These are phyloP conservation scores for Notocelia uddmanniana DNA, from an alignment of 2,888 invertebrate genomes.

Conservation along the genomic window DNA sequence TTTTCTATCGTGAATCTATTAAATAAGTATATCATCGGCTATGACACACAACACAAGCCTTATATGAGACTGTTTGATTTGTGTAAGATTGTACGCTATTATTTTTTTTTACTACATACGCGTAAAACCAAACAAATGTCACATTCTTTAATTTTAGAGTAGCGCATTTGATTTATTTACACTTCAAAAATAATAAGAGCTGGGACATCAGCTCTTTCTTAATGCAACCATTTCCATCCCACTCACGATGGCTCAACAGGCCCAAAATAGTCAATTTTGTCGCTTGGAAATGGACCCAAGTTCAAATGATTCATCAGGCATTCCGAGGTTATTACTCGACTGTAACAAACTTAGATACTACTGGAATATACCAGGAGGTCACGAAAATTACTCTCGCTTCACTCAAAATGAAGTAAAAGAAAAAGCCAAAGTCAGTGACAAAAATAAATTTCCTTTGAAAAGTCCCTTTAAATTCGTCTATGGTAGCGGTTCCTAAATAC, in stretches of 20 bases:
- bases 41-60: too few species aligned
- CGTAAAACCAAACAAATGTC: too few species aligned
- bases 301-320: constrained; percentile 63
- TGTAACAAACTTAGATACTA: constrained; percentile 50
- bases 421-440: too few species aligned
- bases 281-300: constrained; percentile 63
- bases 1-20: too few species aligned
- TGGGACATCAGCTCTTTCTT: background rate
- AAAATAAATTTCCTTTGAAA: background rate
- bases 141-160: too few species aligned
- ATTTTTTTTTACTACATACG: too few species aligned
- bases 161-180: background rate
- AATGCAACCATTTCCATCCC: constrained; percentile 12
- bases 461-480: background rate
- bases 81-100: too few species aligned
- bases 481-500: background rate
- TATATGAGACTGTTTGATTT: too few species aligned
- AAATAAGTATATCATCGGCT: too few species aligned
- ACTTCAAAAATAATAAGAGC: background rate
- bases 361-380: constrained; percentile 19
- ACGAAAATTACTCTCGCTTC: background rate
- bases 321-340: constrained; percentile 55
- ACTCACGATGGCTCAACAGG: constrained; percentile 43
- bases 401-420: background rate
- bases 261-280: constrained; percentile 56